Evolutionary conservation across 2,888 invertebrate species (phyloP).

Genomic region (Drosophila meridionalis): DNA sequence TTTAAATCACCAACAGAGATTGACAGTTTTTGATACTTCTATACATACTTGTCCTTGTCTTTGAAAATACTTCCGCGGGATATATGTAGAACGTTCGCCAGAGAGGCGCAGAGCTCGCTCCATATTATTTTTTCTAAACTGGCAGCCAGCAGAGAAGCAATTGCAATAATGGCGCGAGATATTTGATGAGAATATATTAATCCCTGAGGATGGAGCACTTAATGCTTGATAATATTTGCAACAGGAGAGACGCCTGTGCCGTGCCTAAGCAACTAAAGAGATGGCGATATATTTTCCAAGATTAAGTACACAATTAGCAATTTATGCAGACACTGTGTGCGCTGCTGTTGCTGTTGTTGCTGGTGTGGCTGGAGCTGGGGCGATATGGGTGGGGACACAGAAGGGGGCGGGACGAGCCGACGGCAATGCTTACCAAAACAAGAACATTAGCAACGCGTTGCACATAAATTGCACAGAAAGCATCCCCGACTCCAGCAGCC

Average conservation of each 20-base stretch:
- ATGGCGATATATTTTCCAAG: conserved; percentile 70
- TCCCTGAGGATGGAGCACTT: conserved; percentile 62
- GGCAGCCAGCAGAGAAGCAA: conserved; percentile 40
- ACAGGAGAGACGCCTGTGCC: conserved; percentile 34
- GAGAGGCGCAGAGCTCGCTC: not conserved
- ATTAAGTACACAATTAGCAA: conserved; percentile 80
- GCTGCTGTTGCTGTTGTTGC: conserved; percentile 34
- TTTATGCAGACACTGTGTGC: conserved; percentile 50
- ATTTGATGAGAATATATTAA: conserved; percentile 81
- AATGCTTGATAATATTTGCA: conserved; percentile 61
- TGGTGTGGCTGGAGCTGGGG: conserved; percentile 14
- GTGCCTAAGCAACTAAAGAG: conserved; percentile 28
- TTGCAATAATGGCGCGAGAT: conserved; percentile 80
- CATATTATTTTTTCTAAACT: conserved; percentile 13
- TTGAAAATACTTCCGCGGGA: conserved; percentile 2
- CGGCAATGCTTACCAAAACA: conserved; percentile 46
- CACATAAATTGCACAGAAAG: conserved; percentile 76
- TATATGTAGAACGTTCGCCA: not conserved
- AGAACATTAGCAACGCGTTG: conserved; percentile 73
- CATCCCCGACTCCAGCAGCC: conserved; percentile 49
- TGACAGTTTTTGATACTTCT: no score
- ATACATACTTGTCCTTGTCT: not conserved
- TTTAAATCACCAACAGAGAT: not conserved
- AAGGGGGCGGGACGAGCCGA: conserved; percentile 12
- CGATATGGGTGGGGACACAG: conserved; percentile 49